phyloP scores from a whole-genome alignment of 1,140 invertebrate species.

The Leptinotarsa lineolata region DNA sequence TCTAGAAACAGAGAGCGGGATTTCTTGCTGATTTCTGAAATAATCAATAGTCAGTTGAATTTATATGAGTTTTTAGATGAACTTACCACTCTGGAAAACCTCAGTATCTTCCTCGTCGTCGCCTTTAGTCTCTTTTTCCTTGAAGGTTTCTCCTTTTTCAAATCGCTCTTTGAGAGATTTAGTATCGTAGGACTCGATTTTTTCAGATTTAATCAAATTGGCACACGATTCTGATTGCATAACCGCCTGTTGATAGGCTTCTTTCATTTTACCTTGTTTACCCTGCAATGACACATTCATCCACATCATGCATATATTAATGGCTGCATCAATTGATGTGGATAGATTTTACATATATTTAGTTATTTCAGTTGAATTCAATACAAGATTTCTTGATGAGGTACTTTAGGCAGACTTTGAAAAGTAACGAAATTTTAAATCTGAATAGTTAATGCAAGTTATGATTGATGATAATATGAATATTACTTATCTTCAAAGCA shows the following conservation, averaged over 20 bases:
- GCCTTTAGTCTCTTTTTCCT: constrained; percentile 63
- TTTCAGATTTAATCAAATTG: constrained; percentile 48
- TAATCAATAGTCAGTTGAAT: constrained; percentile 23
- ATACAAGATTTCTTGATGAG: no score
- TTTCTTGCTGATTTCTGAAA: constrained; percentile 80
- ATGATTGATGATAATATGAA: no score
- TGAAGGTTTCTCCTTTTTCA: constrained; percentile 76
- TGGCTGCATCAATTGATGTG: no score
- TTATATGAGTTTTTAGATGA: neutral
- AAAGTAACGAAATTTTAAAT: no score
- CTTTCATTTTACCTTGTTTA: constrained; percentile 88
- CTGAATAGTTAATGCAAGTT: no score
- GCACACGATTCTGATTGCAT: constrained; percentile 67
- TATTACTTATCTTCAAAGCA: no score
- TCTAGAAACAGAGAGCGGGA: constrained; percentile 84
- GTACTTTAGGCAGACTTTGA: no score
- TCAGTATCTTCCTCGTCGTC: constrained; percentile 72
- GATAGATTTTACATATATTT: no score
- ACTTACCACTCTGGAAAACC: constrained; percentile 80
- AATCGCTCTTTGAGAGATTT: constrained; percentile 79
- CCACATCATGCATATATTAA: no score
- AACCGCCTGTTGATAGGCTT: constrained; percentile 88
- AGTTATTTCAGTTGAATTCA: no score
- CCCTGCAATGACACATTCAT: constrained; percentile 60
- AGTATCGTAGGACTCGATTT: constrained; percentile 65